Percentiles rank a stretch among this genome's conserved stretches.
Conservation (phyloP, 2,113 vertebrate genomes). For the Bos taurus region DNA sequence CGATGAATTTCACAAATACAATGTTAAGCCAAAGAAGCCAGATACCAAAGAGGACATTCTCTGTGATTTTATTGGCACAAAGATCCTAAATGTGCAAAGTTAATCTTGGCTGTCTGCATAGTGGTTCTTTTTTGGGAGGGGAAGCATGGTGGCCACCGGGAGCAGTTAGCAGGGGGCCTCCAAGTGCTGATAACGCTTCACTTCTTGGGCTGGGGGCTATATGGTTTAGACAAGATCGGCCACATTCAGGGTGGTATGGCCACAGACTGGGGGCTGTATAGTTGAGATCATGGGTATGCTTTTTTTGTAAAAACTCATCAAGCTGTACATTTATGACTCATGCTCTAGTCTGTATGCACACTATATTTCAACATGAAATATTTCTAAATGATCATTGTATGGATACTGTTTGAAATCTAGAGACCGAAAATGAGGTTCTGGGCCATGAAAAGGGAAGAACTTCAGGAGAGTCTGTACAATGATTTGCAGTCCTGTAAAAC, state of each 20-base stretch:
- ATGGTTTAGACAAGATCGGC: neutral
- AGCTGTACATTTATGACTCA: too few species aligned
- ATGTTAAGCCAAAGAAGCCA: neutral
- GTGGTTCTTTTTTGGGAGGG: neutral
- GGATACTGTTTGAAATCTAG: neutral
- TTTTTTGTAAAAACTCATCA: neutral
- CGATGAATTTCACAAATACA: neutral
- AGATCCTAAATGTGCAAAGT: neutral
- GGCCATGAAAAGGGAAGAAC: neutral
- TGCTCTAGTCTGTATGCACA: neutral
- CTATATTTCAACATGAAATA: neutral
- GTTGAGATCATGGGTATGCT: neutral
- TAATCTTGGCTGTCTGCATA: neutral
- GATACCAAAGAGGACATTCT: neutral
- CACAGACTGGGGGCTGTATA: neutral
- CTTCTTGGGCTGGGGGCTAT: neutral
- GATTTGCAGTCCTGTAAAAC: neutral
- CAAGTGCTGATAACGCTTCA: neutral
- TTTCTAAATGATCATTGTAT: neutral
- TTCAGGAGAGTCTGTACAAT: accelerated
- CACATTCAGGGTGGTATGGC: neutral
- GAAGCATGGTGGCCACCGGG: accelerated
- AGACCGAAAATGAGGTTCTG: neutral
- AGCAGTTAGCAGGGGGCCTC: too few species aligned
- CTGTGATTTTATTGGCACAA: neutral